phyloP scores from a whole-genome alignment of 2,797 vertebrate species.

The Aeoliscus strigatus region DNA sequence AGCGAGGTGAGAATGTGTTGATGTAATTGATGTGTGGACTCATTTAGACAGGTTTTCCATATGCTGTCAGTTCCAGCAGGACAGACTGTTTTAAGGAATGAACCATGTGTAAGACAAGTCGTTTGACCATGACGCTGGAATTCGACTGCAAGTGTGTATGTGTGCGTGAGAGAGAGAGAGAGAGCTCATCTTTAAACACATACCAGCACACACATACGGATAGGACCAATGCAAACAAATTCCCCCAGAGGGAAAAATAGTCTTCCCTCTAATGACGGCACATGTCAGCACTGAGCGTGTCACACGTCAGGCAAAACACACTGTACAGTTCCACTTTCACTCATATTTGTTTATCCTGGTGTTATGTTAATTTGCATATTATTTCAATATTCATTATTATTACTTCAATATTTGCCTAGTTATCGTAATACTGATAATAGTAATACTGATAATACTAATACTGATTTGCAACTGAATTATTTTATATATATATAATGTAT shows the following conservation, averaged over 20 bases:
- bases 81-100: constrained; percentile 62
- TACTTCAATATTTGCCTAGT: too few relatives aligned
- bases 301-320: constrained; percentile 11
- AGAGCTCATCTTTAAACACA: constrained; percentile 65
- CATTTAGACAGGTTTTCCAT: constrained; percentile 73
- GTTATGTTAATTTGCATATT: too few relatives aligned
- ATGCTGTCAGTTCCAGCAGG: constrained; percentile 77
- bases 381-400: too few relatives aligned
- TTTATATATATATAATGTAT: too few relatives aligned
- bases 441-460: too few relatives aligned
- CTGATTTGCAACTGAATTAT: too few relatives aligned
- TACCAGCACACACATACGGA: constrained; percentile 51
- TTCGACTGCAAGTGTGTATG: constrained; percentile 38
- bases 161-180: too few relatives aligned
- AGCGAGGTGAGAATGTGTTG: constrained; percentile 60
- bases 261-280: constrained; percentile 38
- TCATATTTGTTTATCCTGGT: too few relatives aligned
- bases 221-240: constrained; percentile 64
- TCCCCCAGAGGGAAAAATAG: constrained; percentile 32
- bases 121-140: constrained; percentile 65
- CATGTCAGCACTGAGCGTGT: constrained; percentile 40
- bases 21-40: constrained; percentile 68
- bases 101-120: constrained; percentile 71
- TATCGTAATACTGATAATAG: too few relatives aligned
- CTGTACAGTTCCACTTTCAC: too few relatives aligned